phyloP scores from a whole-genome alignment of 2,888 invertebrate species.

The Maniola hyperantus region DNA sequence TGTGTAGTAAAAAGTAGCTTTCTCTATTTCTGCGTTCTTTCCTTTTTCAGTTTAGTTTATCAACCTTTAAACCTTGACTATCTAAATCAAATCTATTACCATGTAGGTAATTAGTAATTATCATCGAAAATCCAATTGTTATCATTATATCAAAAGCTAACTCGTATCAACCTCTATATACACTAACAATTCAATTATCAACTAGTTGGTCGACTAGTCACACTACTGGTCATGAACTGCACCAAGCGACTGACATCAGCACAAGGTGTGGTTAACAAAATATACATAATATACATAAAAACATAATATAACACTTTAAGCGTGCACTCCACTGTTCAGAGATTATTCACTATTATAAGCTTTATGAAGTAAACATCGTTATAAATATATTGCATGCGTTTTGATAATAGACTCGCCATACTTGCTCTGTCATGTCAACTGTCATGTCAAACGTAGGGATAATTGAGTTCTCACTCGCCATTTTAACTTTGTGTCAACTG shows the following conservation, averaged over 20 bases:
- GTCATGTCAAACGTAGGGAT: no score
- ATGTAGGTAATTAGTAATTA: conserved; percentile 12
- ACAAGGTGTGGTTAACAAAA: conserved; percentile 53
- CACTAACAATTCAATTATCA: conserved; percentile 46
- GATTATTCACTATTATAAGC: conserved; percentile 7
- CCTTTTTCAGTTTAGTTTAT: conserved; percentile 2
- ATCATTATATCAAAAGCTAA: conserved; percentile 3
- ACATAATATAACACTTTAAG: conserved; percentile 23
- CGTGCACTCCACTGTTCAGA: conserved; percentile 50
- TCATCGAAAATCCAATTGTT: background rate
- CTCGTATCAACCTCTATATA: conserved; percentile 48
- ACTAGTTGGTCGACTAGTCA: conserved; percentile 47
- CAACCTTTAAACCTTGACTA: background rate
- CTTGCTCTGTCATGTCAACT: no score
- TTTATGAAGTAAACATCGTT: conserved; percentile 27
- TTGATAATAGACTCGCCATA: no score
- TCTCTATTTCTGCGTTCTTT: background rate
- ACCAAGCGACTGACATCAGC: conserved; percentile 49
- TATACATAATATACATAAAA: conserved; percentile 38
- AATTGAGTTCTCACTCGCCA: no score
- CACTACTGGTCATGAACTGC: no score
- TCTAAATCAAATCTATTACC: background rate
- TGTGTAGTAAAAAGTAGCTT: conserved; percentile 6
- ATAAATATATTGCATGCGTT: conserved; percentile 9
- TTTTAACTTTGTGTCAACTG: no score